Evolutionary conservation across 2,888 invertebrate species (phyloP), one percentile per base, ranked within the genome.

Genomic region (Tenthredo mesomela): DNA sequence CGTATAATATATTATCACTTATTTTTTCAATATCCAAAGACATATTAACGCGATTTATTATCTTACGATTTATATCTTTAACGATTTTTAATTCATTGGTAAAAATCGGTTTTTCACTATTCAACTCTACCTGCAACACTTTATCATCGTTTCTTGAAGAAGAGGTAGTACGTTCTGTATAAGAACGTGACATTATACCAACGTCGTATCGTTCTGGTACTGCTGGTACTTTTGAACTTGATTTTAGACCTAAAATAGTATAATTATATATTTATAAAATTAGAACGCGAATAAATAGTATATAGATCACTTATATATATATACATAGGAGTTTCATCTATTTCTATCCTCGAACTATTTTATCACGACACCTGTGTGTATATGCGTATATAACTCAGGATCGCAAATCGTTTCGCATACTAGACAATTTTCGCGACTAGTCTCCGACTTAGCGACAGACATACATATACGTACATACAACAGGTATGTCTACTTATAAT

Each of bases 21-120:
- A 86, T 65, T 40, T 87, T 86, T 21, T 85, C 86, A 67, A 91
- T 87, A 65, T 91, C 91, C 18, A 90, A 85, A 6, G 91, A 90
- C 9, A 90, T 77, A 29, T 77, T 18, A 86, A 18, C 73, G 43
- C 67, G 67, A 18, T 33, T 67, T 18, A 4, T 12, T 4, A n/a
- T n/a, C 15, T 12, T 67, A 67, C 29, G 33, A 29, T 29, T n/a
- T 6, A 1, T 67, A 10, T 67, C 67, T 33, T 33, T 67, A 10
- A 33, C 18, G 1, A 7, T 3, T 67, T 33, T 67, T 67, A 67
- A 18, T 18, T 33, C 15, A 18, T 33, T 18, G 10, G 2, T 0
- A 1, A 1, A 29, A 21, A 58, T 29, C 33, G 37, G 33, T 18
- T 37, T 70, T 70, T 40, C 37, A 40, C 47, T 83, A 84, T 58